Base-by-base conservation (phyloP, 2,888 invertebrate species). In the Brachypalpus laphriformis region DNA sequence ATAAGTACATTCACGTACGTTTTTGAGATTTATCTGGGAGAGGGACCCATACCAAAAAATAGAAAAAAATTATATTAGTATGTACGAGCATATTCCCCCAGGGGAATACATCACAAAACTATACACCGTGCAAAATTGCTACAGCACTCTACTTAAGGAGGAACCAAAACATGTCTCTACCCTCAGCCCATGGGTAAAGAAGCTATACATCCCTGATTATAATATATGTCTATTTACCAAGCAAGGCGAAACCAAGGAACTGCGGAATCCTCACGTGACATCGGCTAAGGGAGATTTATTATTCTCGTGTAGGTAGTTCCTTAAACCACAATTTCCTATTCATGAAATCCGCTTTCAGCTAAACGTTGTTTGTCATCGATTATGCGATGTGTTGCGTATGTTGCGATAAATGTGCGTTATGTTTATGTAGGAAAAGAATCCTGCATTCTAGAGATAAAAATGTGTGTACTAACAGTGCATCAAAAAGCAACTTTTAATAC, bases 61-160 rank as follows among this genome's bases (percentile, higher is more conserved):
- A n/a, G 1, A 14, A 14, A 31, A 25, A 22, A 45, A 28, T 25
- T 11, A 20, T 7, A 42, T 14, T n/a, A n/a, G n/a, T n/a, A n/a
- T n/a, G n/a, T n/a, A n/a, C n/a, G n/a, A n/a, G n/a, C n/a, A n/a
- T 40, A 14, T 61, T 40, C 71, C 54, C 25, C 25, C 47, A 47
- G 49, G 71, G 25, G 54, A 65, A 78, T 78, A 78, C 57, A 78
- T 78, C 71, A 78, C 57, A 65, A 71, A 63, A 71, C 63, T 71
- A 72, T 65, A 54, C 49, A 47, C 56, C 71, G 47, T 72, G 78
- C 11, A 63, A 65, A 71, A 71, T 65, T 71, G 18, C 20, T 42
- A n/a, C n/a, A 61, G 40, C 40, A n/a, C 40, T 20, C 25, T 40
- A n/a, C 40, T 59, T 25, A 25, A 59, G 22, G 40, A n/a, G 4